These are phyloP conservation scores for Diphyllodes magnificus DNA, from an alignment of 2,113 vertebrate species.

Conservation along the genomic window DNA sequence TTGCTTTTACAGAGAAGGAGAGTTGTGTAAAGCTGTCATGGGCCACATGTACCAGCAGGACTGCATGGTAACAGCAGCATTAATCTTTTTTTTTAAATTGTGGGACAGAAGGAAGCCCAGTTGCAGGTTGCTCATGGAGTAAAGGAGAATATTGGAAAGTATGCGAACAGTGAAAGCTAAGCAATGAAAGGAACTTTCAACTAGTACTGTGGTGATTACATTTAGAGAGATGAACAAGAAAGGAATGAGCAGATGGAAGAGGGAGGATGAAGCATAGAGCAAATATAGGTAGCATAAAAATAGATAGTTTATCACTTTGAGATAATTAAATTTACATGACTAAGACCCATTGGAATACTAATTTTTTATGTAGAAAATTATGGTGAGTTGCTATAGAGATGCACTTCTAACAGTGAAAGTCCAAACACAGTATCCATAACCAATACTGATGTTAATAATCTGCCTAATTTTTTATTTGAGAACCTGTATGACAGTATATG, in stretches of 20 bases:
- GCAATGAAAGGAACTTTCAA: background rate
- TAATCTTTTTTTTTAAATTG: background rate
- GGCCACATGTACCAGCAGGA: background rate
- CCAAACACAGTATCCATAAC: background rate
- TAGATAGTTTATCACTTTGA: background rate
- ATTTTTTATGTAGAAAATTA: background rate
- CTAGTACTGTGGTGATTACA: background rate
- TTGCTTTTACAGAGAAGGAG: background rate
- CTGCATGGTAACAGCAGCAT: background rate
- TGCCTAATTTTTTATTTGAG: background rate
- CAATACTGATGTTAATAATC: background rate
- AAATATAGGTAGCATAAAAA: background rate
- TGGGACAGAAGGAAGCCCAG: background rate
- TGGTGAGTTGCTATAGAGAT: background rate
- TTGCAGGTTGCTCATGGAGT: background rate
- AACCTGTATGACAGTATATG: background rate
- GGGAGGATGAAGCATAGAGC: background rate
- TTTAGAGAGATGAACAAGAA: background rate
- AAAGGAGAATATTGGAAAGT: background rate
- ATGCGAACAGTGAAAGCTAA: background rate
- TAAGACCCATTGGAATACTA: background rate
- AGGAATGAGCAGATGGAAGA: background rate
- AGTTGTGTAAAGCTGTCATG: background rate
- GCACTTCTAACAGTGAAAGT: background rate
- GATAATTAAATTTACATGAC: background rate